Percentiles rank a stretch among this genome's conserved stretches.
Evolutionary conservation across 2,797 vertebrate genomes (phyloP).

Genomic region (Bovichtus variegatus): DNA sequence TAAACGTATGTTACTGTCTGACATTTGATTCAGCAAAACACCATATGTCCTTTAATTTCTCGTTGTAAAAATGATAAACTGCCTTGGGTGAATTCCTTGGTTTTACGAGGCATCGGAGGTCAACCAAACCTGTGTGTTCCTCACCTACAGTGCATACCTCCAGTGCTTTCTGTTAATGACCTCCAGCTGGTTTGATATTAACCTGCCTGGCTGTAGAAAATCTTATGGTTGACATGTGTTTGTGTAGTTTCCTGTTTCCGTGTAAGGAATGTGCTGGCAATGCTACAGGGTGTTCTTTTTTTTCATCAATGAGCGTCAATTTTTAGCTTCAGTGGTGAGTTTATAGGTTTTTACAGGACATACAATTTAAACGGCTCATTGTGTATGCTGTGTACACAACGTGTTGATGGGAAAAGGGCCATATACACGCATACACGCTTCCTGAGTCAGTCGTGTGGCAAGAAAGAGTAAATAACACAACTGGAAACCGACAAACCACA

Average conservation of each 20-base stretch:
- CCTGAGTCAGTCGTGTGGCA: neutral
- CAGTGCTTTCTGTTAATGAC: neutral
- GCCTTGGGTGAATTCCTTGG: neutral
- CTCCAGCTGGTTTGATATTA: constrained; percentile 27
- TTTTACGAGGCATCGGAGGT: neutral
- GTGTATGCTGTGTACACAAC: neutral
- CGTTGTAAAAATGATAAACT: neutral
- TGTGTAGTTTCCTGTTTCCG: neutral
- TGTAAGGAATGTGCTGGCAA: too few species aligned
- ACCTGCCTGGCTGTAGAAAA: neutral
- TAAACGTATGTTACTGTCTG: too few species aligned
- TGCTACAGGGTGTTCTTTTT: neutral
- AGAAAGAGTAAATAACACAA: neutral
- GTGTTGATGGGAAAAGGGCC: too few species aligned
- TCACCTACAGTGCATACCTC: neutral
- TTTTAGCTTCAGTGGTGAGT: accelerated
- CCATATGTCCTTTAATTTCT: too few species aligned
- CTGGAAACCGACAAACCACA: neutral
- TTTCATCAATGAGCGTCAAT: neutral
- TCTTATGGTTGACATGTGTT: neutral
- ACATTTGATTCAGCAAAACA: too few species aligned
- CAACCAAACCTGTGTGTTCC: neutral
- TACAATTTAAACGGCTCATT: neutral
- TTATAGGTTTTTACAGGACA: neutral
- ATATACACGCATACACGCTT: neutral